phyloP scores from a whole-genome alignment of 1,140 invertebrate species.

The Vanessa atalanta region DNA sequence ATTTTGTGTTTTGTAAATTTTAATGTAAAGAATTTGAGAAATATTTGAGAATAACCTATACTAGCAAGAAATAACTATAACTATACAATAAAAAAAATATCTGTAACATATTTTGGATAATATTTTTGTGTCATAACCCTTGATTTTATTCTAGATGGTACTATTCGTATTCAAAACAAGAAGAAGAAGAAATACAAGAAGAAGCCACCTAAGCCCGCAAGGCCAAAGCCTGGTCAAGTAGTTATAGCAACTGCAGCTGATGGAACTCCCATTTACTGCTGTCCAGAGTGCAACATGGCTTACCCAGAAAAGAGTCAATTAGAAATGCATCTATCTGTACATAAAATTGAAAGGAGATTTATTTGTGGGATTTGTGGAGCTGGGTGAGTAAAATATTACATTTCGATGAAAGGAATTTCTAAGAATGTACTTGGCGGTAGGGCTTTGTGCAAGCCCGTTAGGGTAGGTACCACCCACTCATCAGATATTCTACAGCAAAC shows the following conservation, averaged over 20 bases:
- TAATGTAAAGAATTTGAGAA: no score
- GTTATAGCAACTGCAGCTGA: slow-evolving; percentile 87
- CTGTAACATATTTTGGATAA: no score
- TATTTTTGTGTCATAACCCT: no score
- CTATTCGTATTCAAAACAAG: slow-evolving; percentile 77
- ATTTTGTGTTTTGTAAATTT: no score
- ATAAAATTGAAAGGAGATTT: slow-evolving; percentile 88
- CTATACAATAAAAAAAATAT: no score
- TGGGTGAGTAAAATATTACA: slow-evolving; percentile 55
- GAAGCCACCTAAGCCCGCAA: slow-evolving; percentile 87
- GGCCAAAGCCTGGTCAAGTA: slow-evolving; percentile 86
- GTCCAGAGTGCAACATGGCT: slow-evolving; percentile 90
- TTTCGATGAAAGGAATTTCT: no score
- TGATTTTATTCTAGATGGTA: slow-evolving; percentile 48
- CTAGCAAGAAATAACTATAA: no score
- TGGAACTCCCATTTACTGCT: slow-evolving; percentile 87
- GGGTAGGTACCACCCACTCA: no score
- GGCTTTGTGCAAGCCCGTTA: no score
- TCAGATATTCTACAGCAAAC: no score
- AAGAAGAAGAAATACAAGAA: slow-evolving; percentile 91
- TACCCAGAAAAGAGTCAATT: slow-evolving; percentile 88
- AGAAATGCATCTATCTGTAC: slow-evolving; percentile 87
- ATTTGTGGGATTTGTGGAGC: slow-evolving; percentile 83
- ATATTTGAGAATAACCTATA: no score
- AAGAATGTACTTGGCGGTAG: no score